Base-by-base conservation (phyloP, 2,113 vertebrate genomes). In the Pongo abelii region DNA sequence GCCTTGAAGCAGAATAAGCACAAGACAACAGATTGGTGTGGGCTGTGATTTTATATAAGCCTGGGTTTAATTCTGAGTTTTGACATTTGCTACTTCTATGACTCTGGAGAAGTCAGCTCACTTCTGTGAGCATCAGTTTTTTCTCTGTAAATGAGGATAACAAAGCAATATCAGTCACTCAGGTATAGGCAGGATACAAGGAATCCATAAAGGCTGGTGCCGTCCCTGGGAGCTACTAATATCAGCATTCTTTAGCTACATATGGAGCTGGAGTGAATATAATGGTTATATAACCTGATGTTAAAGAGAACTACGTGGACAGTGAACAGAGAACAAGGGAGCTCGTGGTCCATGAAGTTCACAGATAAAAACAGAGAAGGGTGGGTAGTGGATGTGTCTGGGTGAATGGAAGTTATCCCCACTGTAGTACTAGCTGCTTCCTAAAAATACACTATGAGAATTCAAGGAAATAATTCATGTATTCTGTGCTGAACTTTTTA, bases 371-470 rank as follows among this genome's bases (percentile, higher is more conserved):
- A 13, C 70, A 30, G 32, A 59, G 3, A 22, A 75, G 2, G 11
- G 3, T 12, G 0, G 16, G 55, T 5, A 72, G n/a, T 72, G 14
- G 9, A 1, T 67, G 0, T 93, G 8, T 25, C 48, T 52, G 8
- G 20, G 38, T 25, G 23, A 78, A n/a, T 9, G 27, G 38, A 93
- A 61, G 9, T 12, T 78, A 16, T 46, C 4, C 10, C 35, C 18
- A 6, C 11, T 0, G 18, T 14, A 48, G 35, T 35, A 74, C 13
- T 38, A 52, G 32, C 6, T 40, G 43, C 5, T 70, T 94, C 16
- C 27, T 35, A 70, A 7, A 2, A 64, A 20, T 64, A 6, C 27
- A 35, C n/a, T 16, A 22, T 40, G 52, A 91, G 52, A 81, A 52
- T 17, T 40, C 40, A 97, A n/a, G 16, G 22, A 85, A 23, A 80